Evolutionary conservation across 2,888 invertebrate genomes (phyloP).

Genomic region (Silvanus unidentatus): DNA sequence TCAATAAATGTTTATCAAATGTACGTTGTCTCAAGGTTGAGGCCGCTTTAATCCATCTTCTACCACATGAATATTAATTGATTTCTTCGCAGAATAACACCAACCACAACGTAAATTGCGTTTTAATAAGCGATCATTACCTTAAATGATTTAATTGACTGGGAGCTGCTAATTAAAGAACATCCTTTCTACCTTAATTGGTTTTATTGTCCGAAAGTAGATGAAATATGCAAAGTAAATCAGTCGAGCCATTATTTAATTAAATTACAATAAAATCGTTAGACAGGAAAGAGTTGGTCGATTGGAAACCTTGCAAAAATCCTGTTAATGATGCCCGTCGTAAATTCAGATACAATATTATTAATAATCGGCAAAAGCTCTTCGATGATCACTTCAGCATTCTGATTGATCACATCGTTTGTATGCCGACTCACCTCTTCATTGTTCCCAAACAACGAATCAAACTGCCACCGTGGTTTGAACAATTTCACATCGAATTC

Average conservation of each 20-base stretch:
- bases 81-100: too few species aligned
- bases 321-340: slow-evolving; percentile 49
- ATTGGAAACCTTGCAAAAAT: slow-evolving; percentile 51
- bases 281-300: slow-evolving; percentile 44
- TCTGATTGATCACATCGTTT: slow-evolving; percentile 67
- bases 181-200: too few species aligned
- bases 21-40: too few species aligned
- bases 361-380: slow-evolving; percentile 63
- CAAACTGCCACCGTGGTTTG: slow-evolving; percentile 55
- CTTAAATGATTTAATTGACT: too few species aligned
- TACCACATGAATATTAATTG: too few species aligned
- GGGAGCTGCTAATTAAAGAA: too few species aligned
- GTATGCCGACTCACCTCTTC: slow-evolving; percentile 57
- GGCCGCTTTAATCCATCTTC: too few species aligned
- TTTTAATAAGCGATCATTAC: too few species aligned
- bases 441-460: slow-evolving; percentile 59
- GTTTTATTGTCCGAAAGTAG: too few species aligned
- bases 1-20: too few species aligned
- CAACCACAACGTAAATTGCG: too few species aligned
- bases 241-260: background rate
- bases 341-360: slow-evolving; percentile 49
- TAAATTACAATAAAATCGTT: slow-evolving; percentile 6
- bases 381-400: slow-evolving; percentile 59
- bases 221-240: background rate
- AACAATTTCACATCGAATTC: slow-evolving; percentile 58